Percentiles rank a stretch among this genome's conserved stretches.
Conservation (phyloP, 1,140 invertebrate genomes). For the Zophobas atratus region DNA sequence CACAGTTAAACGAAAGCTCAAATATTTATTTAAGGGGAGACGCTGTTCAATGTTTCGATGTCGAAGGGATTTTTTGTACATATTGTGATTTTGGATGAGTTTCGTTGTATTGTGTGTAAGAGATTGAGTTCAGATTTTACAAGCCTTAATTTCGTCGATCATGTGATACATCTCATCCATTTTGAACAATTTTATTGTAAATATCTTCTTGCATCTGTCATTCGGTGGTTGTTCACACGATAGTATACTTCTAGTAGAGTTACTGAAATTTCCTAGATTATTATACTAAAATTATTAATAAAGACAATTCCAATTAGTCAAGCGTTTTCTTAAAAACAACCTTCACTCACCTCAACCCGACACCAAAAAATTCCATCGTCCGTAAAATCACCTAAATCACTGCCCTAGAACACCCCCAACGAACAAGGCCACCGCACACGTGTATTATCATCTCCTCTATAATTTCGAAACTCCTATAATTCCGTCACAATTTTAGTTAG, state of each 20-base stretch:
- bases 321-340: neutral
- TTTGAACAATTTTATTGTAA: slow-evolving; percentile 36
- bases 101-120: slow-evolving; percentile 7
- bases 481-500: neutral
- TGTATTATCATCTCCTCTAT: too few relatives aligned
- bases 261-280: slow-evolving; percentile 49
- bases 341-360: too few relatives aligned
- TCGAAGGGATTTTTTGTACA: slow-evolving; percentile 10
- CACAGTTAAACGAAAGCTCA: neutral
- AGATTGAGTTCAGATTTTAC: neutral
- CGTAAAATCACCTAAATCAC: too few relatives aligned
- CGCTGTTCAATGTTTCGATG: slow-evolving; percentile 28
- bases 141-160: slow-evolving; percentile 47
- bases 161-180: slow-evolving; percentile 42
- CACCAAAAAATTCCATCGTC: too few relatives aligned
- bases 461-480: neutral
- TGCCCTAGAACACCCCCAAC: too few relatives aligned
- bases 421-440: too few relatives aligned
- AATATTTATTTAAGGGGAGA: slow-evolving; percentile 15
- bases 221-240: slow-evolving; percentile 44
- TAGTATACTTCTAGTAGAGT: slow-evolving; percentile 42
- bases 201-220: slow-evolving; percentile 46
- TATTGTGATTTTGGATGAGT: slow-evolving; percentile 24
- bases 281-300: slow-evolving; percentile 45
- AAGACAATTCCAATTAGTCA: slow-evolving; percentile 21